Base-by-base conservation (phyloP, 2,888 invertebrate species). In the Lasioglossum marginatum region DNA sequence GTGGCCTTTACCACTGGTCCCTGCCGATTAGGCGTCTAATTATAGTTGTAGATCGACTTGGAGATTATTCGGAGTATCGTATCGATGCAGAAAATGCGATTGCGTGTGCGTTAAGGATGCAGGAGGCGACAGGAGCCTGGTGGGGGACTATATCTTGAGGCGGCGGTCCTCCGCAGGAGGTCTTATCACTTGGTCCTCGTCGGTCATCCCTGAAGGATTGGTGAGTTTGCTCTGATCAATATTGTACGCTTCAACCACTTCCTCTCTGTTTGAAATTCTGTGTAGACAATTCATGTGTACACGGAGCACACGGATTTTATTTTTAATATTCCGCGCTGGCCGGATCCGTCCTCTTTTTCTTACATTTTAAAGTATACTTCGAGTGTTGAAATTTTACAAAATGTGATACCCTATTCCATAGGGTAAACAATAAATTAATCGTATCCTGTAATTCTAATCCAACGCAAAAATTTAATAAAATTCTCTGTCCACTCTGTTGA, bases 111-210 rank as follows among this genome's bases (percentile, higher is more conserved):
- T 88, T 79, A 86, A 83, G 85, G 88, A 85, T 90, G 87, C 85
- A 81, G 77, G 76, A 72, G 60, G 72, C 72, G 75, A 82, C 43
- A 76, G 68, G 70, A 57, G 72, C 73, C 31, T 87, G 87, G 91
- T 87, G 91, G 88, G 89, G 89, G 88, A 87, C 87, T 88, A 81
- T 87, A 85, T 87, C 88, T 85, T 85, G 76, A 86, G 77, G 89
- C 80, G 82, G 87, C 83, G 88, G 83, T 85, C 80, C 77, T 78
- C 83, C 82, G 82, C 79, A 81, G 85, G 88, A 90, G 66, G 23
- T 68, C 68, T 91, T 88, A 88, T 89, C 93, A 93, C 85, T 93
- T 82, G 88, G 86, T 88, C 88, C 81, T 80, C 81, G 84, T 77
- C 89, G 77, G 76, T 89, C 91, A 88, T 82, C 92, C 79, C 76